Percentiles rank a stretch among this genome's conserved stretches.
phyloP scores from a whole-genome alignment of 2,113 vertebrate genomes.

The Hippocampus comes region DNA sequence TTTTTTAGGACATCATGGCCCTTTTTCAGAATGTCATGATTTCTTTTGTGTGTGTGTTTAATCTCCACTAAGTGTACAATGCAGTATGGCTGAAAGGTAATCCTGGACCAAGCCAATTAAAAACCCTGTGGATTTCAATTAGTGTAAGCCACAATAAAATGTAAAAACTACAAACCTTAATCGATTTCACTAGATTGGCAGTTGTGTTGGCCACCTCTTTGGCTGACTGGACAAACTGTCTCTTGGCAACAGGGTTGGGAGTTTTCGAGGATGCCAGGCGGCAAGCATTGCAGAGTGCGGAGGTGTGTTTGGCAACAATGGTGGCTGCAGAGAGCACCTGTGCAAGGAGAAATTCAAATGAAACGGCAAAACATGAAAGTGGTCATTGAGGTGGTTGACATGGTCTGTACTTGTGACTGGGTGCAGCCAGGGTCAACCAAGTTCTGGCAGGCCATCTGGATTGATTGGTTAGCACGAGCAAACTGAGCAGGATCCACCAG shows the following conservation, averaged over 20 bases:
- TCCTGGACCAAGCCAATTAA: too few species aligned
- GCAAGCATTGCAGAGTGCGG: conserved; percentile 93
- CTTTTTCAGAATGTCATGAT: too few species aligned
- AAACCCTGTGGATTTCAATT: neutral
- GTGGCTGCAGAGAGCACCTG: conserved; percentile 97
- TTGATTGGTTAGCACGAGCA: conserved; percentile 93
- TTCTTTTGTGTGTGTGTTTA: too few species aligned
- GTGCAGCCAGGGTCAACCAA: conserved; percentile 92
- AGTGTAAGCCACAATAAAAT: too few species aligned
- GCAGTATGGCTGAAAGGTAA: too few species aligned
- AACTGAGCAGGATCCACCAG: conserved; percentile 95
- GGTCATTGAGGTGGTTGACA: neutral
- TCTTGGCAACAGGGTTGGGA: conserved; percentile 91
- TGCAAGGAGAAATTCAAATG: neutral
- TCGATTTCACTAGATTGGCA: conserved; percentile 96
- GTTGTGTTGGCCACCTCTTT: conserved; percentile 99
- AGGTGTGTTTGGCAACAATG: conserved; percentile 97
- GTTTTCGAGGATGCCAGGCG: conserved; percentile 92
- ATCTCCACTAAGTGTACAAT: too few species aligned
- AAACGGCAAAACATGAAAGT: neutral
- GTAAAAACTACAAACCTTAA: conserved; percentile 77
- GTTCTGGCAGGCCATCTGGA: conserved; percentile 99
- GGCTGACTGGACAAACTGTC: conserved; percentile 96
- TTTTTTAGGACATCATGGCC: too few species aligned
- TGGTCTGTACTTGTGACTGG: conserved; percentile 84